Evolutionary conservation across 2,888 invertebrate species (phyloP), one percentile per base, ranked within the genome.

Genomic region (Nebria salina): DNA sequence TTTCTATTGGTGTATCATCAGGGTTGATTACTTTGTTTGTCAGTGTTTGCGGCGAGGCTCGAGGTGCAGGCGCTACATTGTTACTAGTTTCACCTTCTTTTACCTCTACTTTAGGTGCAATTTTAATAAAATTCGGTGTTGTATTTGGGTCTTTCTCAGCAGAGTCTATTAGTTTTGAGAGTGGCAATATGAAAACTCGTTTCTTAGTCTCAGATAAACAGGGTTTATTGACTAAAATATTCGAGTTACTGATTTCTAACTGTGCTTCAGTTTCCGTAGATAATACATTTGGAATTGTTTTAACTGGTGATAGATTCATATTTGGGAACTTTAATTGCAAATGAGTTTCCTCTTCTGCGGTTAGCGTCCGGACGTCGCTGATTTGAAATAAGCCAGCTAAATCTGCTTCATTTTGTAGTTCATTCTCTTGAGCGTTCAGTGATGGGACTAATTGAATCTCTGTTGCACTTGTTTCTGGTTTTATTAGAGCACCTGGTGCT

Each of bases 321-420:
- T 54, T 54, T 54, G 54, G 13, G 8, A 11, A 13, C 6, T 54
- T 54, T 13, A 54, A 54, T 7, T 54, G 54, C 1, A 54, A 54
- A 54, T 54, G 54, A 54, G 54, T 43, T 15, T 82, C 83, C 66
- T 84, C 82, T 82, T 83, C 83, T 0, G 78, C 75, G 0, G 85
- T 84, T 43, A 85, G 75, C 0, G 85, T 84, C 13, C 83, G 82
- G 0, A 85, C 85, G 66, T 82, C 84, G 5, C 83, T 79, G 70
- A 85, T 85, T 75, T 85, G 83, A 41, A 85, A 84, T 0, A 80
- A 75, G 5, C 72, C 72, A 20, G 72, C 26, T 26, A 54, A 54
- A 13, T 54, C 54, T 54, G 8, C 54, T 54, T 54, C 41, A 11
- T 76, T 76, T 4, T 54, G 70, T 20, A 20, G 70, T 2, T 15